Percentiles rank a stretch among this genome's conserved stretches.
Conservation (phyloP, 1,140 invertebrate species). For the Saccostrea echinata region DNA sequence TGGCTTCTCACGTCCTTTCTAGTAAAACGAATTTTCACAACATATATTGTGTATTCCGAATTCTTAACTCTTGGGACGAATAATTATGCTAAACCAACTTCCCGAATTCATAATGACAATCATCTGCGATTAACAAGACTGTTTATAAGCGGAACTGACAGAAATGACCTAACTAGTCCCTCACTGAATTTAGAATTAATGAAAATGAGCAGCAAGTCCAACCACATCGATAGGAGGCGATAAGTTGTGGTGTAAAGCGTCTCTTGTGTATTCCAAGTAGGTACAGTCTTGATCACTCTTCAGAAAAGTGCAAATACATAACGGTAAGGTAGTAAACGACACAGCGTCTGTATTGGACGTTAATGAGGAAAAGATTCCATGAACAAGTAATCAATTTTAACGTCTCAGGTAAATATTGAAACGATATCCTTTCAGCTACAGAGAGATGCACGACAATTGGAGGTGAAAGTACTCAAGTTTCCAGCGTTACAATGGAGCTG, state of each 20-base stretch:
- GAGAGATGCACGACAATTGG: not conserved
- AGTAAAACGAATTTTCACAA: not conserved
- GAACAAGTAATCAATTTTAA: conserved; percentile 12
- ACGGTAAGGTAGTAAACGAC: not conserved
- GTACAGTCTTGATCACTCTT: not conserved
- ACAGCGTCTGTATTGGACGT: not conserved
- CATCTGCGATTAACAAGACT: conserved; percentile 25
- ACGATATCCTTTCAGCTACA: not conserved
- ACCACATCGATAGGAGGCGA: conserved; percentile 1
- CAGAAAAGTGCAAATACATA: conserved; percentile 16
- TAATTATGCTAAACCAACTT: conserved; percentile 33
- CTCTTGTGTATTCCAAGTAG: conserved; percentile 2
- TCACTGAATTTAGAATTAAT: conserved; percentile 29
- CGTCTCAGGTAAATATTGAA: conserved; percentile 25
- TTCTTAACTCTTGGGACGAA: conserved; percentile 5
- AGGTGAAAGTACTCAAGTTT: not conserved
- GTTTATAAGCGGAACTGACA: conserved; percentile 7
- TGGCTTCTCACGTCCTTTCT: not conserved
- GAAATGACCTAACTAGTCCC: not conserved
- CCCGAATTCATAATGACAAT: conserved; percentile 29
- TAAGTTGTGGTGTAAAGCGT: not conserved
- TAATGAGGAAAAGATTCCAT: not conserved
- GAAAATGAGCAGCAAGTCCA: conserved; percentile 29
- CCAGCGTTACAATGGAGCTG: not conserved
- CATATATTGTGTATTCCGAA: conserved; percentile 12